Evolutionary conservation across 1,140 invertebrate species (phyloP).

Genomic region (Halyomorpha halys): DNA sequence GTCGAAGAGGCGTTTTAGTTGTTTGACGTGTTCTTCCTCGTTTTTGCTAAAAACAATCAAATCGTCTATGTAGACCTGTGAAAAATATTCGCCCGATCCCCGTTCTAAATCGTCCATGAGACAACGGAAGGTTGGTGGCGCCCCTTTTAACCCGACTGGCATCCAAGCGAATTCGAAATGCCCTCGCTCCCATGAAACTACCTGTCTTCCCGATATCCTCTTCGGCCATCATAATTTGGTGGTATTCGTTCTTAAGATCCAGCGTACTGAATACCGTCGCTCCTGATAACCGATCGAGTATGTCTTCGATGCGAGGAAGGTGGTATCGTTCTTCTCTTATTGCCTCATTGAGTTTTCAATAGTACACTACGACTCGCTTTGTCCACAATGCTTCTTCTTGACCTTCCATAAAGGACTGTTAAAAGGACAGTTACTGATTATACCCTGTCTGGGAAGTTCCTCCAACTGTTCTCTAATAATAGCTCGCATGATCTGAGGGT

Average conservation of each 20-base stretch:
- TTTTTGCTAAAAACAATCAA: slow-evolving; percentile 4
- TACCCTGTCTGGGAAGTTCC: too few species aligned
- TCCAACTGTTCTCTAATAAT: too few species aligned
- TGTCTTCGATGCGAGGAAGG: background rate
- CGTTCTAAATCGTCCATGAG: slow-evolving; percentile 29
- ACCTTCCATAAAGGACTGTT: too few species aligned
- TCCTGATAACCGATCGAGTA: background rate
- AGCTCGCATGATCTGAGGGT: too few species aligned
- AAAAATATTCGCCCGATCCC: background rate
- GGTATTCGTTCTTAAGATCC: background rate
- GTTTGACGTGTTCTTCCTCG: background rate
- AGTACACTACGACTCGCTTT: too few species aligned
- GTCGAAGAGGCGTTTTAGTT: background rate
- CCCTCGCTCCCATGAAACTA: background rate
- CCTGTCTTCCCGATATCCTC: background rate
- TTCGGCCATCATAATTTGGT: background rate
- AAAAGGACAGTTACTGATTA: too few species aligned
- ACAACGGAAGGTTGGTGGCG: slow-evolving; percentile 32
- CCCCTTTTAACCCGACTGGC: slow-evolving; percentile 36
- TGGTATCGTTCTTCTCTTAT: background rate
- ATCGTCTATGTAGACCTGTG: too few species aligned
- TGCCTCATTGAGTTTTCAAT: too few species aligned
- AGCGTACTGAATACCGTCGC: background rate
- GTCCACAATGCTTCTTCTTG: too few species aligned
- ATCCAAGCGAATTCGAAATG: slow-evolving; percentile 22